phyloP scores from a whole-genome alignment of 1,140 invertebrate species.

The Drosophila pallidifrons region DNA sequence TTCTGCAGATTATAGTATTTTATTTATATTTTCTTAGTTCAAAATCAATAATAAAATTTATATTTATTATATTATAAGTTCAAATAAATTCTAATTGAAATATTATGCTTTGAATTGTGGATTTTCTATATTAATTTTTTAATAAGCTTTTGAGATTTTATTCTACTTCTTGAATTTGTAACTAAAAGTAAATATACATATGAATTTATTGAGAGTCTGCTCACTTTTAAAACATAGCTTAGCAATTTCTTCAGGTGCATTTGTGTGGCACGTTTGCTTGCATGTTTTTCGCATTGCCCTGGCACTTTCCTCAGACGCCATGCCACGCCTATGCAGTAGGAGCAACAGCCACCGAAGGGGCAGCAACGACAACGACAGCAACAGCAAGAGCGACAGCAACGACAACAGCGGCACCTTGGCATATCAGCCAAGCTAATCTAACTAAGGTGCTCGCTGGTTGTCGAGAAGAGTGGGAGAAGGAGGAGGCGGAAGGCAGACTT shows the following conservation, averaged over 20 bases:
- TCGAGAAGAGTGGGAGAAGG: not conserved
- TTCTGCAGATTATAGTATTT: too few species aligned
- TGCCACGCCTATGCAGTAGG: constrained; percentile 43
- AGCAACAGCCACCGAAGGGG: constrained; percentile 39
- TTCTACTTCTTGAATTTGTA: too few species aligned
- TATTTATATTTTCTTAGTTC: too few species aligned
- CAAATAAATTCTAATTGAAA: too few species aligned
- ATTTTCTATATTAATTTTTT: too few species aligned
- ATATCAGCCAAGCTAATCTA: constrained; percentile 73
- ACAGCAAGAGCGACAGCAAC: constrained; percentile 7
- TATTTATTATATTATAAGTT: too few species aligned
- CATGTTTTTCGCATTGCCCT: constrained; percentile 46
- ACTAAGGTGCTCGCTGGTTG: constrained; percentile 25
- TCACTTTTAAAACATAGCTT: not conserved
- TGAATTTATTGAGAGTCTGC: not conserved
- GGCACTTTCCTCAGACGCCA: constrained; percentile 62
- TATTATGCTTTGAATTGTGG: too few species aligned
- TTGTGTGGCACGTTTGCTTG: constrained; percentile 57
- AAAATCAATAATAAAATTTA: too few species aligned
- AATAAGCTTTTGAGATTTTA: too few species aligned
- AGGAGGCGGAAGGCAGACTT: constrained; percentile 7
- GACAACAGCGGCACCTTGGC: constrained; percentile 63
- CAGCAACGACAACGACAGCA: constrained; percentile 21
- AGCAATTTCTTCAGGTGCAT: constrained; percentile 34
- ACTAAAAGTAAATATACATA: too few species aligned